Conservation (phyloP, 2,888 invertebrate genomes). For the Elysia crispata region DNA sequence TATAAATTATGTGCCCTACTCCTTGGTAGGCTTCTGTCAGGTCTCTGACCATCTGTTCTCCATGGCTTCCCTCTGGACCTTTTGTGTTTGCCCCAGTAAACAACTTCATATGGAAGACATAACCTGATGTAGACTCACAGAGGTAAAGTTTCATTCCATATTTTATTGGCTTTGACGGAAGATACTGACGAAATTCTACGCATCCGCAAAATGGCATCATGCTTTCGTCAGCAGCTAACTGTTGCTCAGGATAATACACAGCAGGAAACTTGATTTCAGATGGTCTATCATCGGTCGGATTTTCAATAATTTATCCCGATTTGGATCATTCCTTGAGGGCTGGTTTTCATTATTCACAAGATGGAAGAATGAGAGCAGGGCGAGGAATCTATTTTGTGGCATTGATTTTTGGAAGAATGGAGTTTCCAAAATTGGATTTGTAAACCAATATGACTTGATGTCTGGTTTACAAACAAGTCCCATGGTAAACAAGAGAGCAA, state of each 20-base stretch:
- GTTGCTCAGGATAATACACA: slow-evolving; percentile 10
- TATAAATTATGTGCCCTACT: slow-evolving; percentile 18
- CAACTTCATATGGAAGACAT: slow-evolving; percentile 13
- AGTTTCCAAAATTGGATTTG: slow-evolving; percentile 5
- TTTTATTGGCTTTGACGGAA: slow-evolving; percentile 15
- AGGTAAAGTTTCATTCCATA: slow-evolving; percentile 36
- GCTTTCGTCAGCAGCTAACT: slow-evolving; percentile 10
- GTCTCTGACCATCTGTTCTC: neutral
- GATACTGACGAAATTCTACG: slow-evolving; percentile 3
- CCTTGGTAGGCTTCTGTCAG: neutral
- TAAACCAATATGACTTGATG: neutral
- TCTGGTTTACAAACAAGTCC: slow-evolving; percentile 1
- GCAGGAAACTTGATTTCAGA: neutral
- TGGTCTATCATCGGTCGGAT: slow-evolving; percentile 9
- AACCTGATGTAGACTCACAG: slow-evolving; percentile 2
- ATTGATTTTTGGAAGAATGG: neutral
- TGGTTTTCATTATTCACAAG: neutral
- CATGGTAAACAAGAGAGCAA: slow-evolving; percentile 11
- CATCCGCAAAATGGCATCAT: slow-evolving; percentile 32
- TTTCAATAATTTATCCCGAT: slow-evolving; percentile 33
- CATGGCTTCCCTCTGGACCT: neutral
- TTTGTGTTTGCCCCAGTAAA: slow-evolving; percentile 17
- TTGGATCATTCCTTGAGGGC: neutral
- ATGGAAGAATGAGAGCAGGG: neutral
- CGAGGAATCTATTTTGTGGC: too few relatives aligned